Percentiles rank a stretch among this genome's conserved stretches.
These are phyloP conservation scores for Oryzias sinensis DNA, from an alignment of 2,797 vertebrate genomes.

Conservation along the genomic window DNA sequence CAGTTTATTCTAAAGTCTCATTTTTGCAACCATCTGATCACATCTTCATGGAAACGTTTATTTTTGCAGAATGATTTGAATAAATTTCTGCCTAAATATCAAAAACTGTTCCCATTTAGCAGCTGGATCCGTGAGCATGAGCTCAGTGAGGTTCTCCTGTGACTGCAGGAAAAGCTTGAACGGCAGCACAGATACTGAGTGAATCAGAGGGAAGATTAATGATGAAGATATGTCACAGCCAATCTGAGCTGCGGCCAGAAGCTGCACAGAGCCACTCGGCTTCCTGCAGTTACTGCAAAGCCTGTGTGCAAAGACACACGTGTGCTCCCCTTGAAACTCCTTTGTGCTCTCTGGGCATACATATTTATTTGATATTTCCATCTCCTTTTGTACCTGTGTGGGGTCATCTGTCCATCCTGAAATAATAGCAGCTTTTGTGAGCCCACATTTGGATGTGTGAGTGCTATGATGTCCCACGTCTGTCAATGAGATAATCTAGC, in stretches of 20 bases:
- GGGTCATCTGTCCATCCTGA: too few relatives aligned
- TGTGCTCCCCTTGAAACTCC: conserved; percentile 20
- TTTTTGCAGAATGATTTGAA: too few relatives aligned
- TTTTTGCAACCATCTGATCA: too few relatives aligned
- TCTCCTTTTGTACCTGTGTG: too few relatives aligned
- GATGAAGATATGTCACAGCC: conserved; percentile 45
- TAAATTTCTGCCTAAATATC: background rate
- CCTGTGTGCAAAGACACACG: conserved; percentile 18
- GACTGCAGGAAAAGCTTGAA: conserved; percentile 15
- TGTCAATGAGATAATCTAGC: conserved; percentile 68
- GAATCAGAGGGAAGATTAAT: conserved; percentile 44
- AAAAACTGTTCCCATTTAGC: conserved; percentile 9
- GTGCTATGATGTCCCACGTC: conserved; percentile 49
- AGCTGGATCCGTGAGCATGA: background rate
- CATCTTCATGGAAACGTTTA: too few relatives aligned
- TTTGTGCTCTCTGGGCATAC: conserved; percentile 6
- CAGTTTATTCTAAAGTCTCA: too few relatives aligned
- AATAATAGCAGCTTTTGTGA: too few relatives aligned
- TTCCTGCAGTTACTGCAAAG: conserved; percentile 16
- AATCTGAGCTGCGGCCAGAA: conserved; percentile 29
- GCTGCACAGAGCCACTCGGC: conserved; percentile 27
- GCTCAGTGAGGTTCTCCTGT: conserved; percentile 21
- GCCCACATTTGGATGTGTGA: conserved; percentile 32
- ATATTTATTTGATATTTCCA: background rate
- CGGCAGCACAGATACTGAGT: conserved; percentile 25